Evolutionary conservation across 1,140 invertebrate species (phyloP).

Genomic region (honey bee (Apis mellifera)): Amel_HAv3.1 CM009933.2:12125501-12126000

Average conservation of each 20-base stretch:
- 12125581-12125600: neutral
- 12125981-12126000: too few species aligned
- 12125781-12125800: neutral
- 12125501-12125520: too few species aligned
- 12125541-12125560: neutral
- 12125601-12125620: neutral
- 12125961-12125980: too few species aligned
- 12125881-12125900: too few species aligned
- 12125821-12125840: neutral
- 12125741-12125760: conserved; percentile 55
- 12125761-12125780: conserved; percentile 33
- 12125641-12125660: conserved; percentile 25
- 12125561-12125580: too few species aligned
- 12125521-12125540: too few species aligned
- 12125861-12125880: neutral
- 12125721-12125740: conserved; percentile 24
- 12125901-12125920: neutral
- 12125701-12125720: conserved; percentile 34
- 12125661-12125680: conserved; percentile 46
- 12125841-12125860: neutral
- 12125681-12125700: conserved; percentile 37
- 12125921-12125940: too few species aligned
- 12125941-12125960: too few species aligned
- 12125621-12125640: conserved; percentile 34
- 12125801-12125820: neutral